Evolutionary conservation across 1,140 invertebrate genomes (phyloP).

Genomic region (Trissolcus basalis): DNA sequence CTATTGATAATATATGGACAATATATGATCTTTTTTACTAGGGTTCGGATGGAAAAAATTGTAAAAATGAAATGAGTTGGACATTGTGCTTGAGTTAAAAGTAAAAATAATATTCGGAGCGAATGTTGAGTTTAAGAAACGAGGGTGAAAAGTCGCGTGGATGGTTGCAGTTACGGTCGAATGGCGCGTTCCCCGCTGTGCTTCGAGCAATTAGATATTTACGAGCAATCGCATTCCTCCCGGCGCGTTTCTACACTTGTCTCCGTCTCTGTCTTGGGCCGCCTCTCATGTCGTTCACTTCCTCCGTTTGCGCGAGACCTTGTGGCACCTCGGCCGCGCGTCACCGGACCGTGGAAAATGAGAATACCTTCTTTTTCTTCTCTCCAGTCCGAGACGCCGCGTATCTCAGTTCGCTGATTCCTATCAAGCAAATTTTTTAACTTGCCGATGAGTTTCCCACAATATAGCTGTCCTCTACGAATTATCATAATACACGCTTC

Average conservation of each 20-base stretch:
- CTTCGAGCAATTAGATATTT: constrained; percentile 65
- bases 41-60: too few relatives aligned
- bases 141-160: too few relatives aligned
- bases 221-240: constrained; percentile 62
- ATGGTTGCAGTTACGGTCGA: constrained; percentile 48
- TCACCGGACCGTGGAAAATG: constrained; percentile 66
- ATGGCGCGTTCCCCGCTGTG: constrained; percentile 50
- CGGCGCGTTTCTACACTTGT: constrained; percentile 51
- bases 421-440: constrained; percentile 21
- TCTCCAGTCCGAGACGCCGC: constrained; percentile 14
- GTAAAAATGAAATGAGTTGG: too few relatives aligned
- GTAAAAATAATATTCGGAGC: too few relatives aligned
- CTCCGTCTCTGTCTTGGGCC: constrained; percentile 36
- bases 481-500: constrained; percentile 17
- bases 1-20: too few relatives aligned
- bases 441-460: constrained; percentile 23
- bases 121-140: too few relatives aligned
- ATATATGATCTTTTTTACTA: too few relatives aligned
- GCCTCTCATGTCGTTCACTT: constrained; percentile 49
- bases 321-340: constrained; percentile 60
- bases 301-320: constrained; percentile 57
- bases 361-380: constrained; percentile 57
- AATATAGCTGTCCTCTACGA: constrained; percentile 10
- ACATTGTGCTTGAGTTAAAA: too few relatives aligned
- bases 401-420: constrained; percentile 24